Conservation (phyloP, 2,797 vertebrate genomes). For the Pelobates cultripes region DNA sequence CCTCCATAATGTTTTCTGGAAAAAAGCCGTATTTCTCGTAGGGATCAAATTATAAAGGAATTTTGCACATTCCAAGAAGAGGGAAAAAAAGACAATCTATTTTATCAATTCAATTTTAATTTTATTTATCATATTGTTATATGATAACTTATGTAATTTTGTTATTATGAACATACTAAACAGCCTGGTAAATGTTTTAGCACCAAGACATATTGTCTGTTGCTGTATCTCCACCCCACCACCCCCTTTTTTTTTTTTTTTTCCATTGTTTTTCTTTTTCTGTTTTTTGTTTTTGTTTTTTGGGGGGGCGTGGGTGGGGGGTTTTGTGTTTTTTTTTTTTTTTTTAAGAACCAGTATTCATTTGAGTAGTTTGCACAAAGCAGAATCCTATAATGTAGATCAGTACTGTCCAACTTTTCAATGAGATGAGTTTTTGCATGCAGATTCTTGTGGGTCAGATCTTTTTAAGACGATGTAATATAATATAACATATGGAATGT, state of each 20-base stretch:
- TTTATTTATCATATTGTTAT: conserved; percentile 56
- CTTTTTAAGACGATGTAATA: background rate
- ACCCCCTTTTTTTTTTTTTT: background rate
- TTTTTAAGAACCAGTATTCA: conserved; percentile 60
- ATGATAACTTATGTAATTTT: conserved; percentile 43
- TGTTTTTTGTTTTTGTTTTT: background rate
- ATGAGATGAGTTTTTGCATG: background rate
- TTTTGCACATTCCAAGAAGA: conserved; percentile 66
- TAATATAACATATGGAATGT: background rate
- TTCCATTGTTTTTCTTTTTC: background rate
- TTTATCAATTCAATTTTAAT: conserved; percentile 58
- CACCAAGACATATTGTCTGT: conserved; percentile 62
- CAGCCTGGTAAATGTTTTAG: conserved; percentile 69
- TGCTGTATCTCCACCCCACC: background rate
- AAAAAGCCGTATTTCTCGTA: conserved; percentile 58
- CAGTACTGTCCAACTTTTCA: background rate
- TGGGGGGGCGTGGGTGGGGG: too few relatives aligned
- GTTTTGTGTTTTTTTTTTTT: conserved; percentile 60
- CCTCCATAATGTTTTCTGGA: conserved; percentile 57
- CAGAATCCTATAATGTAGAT: conserved; percentile 52
- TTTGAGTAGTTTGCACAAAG: conserved; percentile 66
- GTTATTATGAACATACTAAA: conserved; percentile 69
- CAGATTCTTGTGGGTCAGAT: background rate
- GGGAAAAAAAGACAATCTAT: conserved; percentile 60
- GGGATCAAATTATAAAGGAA: conserved; percentile 53